Evolutionary conservation across 2,113 vertebrate genomes (phyloP).

Genomic region (Psettodes erumei): DNA sequence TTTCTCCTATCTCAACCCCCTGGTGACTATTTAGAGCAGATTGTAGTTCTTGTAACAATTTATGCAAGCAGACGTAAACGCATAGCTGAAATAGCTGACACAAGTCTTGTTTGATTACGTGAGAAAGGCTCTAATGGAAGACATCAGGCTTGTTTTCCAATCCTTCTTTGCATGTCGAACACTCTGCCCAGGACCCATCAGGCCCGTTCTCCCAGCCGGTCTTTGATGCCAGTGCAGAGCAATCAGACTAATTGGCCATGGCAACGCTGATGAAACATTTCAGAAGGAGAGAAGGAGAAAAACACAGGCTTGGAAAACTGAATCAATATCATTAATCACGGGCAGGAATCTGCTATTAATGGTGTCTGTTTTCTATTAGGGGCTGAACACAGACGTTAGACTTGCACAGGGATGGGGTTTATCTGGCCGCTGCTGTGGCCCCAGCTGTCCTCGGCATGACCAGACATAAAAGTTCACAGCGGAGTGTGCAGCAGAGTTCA

Average conservation of each 20-base stretch:
- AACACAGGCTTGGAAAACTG: slow-evolving; percentile 81
- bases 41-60: slow-evolving; percentile 61
- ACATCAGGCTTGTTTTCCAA: slow-evolving; percentile 77
- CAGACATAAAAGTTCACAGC: slow-evolving; percentile 64
- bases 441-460: slow-evolving; percentile 65
- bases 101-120: slow-evolving; percentile 74
- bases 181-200: slow-evolving; percentile 67
- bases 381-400: slow-evolving; percentile 62
- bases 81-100: slow-evolving; percentile 77
- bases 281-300: slow-evolving; percentile 70
- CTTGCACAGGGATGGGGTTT: slow-evolving; percentile 55
- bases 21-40: slow-evolving; percentile 36
- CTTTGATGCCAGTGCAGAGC: slow-evolving; percentile 82
- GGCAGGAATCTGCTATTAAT: slow-evolving; percentile 82
- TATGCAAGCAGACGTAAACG: slow-evolving; percentile 60
- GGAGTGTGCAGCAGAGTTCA: slow-evolving; percentile 31
- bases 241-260: slow-evolving; percentile 86
- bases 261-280: slow-evolving; percentile 83
- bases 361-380: slow-evolving; percentile 83
- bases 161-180: slow-evolving; percentile 58
- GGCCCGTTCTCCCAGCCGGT: slow-evolving; percentile 55
- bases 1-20: slow-evolving; percentile 26
- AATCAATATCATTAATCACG: slow-evolving; percentile 87
- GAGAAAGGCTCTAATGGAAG: slow-evolving; percentile 73
- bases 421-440: slow-evolving; percentile 61